Conservation (phyloP, 2,113 vertebrate genomes). For the Rallus limicola region DNA sequence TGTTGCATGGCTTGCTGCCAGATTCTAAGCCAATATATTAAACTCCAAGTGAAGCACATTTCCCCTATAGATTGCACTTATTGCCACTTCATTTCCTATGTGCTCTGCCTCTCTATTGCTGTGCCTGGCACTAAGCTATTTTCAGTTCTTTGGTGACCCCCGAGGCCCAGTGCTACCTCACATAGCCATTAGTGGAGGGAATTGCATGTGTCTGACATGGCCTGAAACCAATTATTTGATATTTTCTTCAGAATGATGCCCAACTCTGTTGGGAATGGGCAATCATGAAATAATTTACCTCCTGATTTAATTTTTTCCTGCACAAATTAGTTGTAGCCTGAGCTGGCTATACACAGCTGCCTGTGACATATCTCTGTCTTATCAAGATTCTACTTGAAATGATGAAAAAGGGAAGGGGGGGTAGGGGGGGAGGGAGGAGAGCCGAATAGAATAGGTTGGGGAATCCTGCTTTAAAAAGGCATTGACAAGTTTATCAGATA, state of each 20-base stretch:
- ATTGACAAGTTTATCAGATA: constrained; percentile 85
- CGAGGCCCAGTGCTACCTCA: constrained; percentile 88
- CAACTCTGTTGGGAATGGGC: constrained; percentile 93
- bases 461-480: constrained; percentile 73
- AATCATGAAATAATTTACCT: constrained; percentile 98
- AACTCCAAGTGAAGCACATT: constrained; percentile 95
- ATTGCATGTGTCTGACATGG: constrained; percentile 97
- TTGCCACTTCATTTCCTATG: constrained; percentile 98
- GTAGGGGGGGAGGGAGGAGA: neutral
- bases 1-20: constrained; percentile 96
- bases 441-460: constrained; percentile 68
- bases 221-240: constrained; percentile 98
- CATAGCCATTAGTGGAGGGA: constrained; percentile 92
- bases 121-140: constrained; percentile 85
- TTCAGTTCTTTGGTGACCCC: constrained; percentile 88
- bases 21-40: constrained; percentile 94
- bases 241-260: constrained; percentile 97
- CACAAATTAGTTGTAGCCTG: constrained; percentile 85
- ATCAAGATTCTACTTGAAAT: constrained; percentile 80
- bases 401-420: constrained; percentile 31
- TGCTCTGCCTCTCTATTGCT: constrained; percentile 77
- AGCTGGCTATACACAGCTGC: constrained; percentile 77
- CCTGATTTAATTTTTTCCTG: constrained; percentile 97
- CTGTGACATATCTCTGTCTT: constrained; percentile 73
- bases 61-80: constrained; percentile 97